Conservation (phyloP, 2,888 invertebrate genomes). For the Lasioglossum vierecki region DNA sequence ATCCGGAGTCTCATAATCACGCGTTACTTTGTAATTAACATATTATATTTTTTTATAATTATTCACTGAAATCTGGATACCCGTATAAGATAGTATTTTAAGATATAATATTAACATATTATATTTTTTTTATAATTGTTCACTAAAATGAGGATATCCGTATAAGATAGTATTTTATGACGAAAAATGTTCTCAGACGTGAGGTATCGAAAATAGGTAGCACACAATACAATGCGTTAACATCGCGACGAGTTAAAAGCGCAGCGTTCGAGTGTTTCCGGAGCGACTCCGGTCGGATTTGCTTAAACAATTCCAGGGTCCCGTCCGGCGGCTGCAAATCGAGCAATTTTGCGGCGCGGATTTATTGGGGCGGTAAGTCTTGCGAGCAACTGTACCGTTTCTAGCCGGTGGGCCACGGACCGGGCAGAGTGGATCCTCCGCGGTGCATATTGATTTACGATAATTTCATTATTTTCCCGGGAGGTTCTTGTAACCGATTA, state of each 20-base stretch:
- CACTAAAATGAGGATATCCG: background rate
- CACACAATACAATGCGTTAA: background rate
- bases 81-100: too few relatives aligned
- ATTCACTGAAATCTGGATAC: too few relatives aligned
- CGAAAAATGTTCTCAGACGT: background rate
- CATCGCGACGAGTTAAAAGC: background rate
- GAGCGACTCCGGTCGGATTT: constrained; percentile 24
- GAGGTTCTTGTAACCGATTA: constrained; percentile 70
- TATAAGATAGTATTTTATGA: background rate
- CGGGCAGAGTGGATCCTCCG: constrained; percentile 64
- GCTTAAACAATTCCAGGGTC: constrained; percentile 34
- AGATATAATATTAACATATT: too few relatives aligned
- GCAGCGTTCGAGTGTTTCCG: background rate
- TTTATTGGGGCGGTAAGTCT: constrained; percentile 54
- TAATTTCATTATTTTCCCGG: constrained; percentile 73
- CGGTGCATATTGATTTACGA: constrained; percentile 73
- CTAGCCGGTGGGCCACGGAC: constrained; percentile 56
- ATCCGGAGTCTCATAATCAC: too few relatives aligned
- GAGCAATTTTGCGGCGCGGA: constrained; percentile 40
- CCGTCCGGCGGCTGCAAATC: background rate
- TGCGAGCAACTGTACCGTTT: constrained; percentile 67
- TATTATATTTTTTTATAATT: too few relatives aligned
- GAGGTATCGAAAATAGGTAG: background rate
- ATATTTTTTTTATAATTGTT: background rate
- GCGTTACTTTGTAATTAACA: too few relatives aligned